Conservation (phyloP, 2,113 vertebrate species). For the Gorsachius goisagi region DNA sequence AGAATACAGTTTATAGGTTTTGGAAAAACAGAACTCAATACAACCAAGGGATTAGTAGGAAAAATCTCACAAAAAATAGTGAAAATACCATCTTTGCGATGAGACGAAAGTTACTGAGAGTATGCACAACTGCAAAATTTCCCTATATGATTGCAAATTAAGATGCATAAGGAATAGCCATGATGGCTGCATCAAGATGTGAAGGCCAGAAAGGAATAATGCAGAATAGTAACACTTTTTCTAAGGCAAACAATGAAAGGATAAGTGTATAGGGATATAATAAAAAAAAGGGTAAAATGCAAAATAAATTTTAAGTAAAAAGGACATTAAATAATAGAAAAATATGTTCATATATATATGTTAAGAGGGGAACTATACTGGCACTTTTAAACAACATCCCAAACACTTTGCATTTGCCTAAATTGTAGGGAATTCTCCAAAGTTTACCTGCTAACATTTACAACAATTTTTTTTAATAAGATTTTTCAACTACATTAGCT, state of each 20-base stretch:
- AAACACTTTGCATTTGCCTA: background rate
- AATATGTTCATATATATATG: background rate
- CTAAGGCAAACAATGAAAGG: background rate
- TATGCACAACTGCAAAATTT: background rate
- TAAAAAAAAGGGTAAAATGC: background rate
- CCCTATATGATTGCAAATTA: background rate
- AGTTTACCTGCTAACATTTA: background rate
- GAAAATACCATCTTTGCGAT: background rate
- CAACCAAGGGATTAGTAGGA: background rate
- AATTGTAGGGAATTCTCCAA: background rate
- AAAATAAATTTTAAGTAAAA: background rate
- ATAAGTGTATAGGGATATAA: background rate
- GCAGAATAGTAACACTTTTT: background rate
- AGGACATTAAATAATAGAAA: background rate
- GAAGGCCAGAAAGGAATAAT: background rate
- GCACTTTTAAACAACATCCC: background rate
- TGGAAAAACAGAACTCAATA: background rate
- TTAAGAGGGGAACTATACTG: background rate
- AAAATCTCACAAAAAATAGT: background rate
- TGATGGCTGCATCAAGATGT: background rate
- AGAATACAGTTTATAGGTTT: background rate
- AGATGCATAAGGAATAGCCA: too few relatives aligned
- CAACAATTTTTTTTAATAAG: accelerated
- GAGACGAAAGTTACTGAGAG: background rate
- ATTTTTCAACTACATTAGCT: background rate